Base-by-base conservation (phyloP, 2,888 invertebrate genomes). In the Macrophya annulata region DNA sequence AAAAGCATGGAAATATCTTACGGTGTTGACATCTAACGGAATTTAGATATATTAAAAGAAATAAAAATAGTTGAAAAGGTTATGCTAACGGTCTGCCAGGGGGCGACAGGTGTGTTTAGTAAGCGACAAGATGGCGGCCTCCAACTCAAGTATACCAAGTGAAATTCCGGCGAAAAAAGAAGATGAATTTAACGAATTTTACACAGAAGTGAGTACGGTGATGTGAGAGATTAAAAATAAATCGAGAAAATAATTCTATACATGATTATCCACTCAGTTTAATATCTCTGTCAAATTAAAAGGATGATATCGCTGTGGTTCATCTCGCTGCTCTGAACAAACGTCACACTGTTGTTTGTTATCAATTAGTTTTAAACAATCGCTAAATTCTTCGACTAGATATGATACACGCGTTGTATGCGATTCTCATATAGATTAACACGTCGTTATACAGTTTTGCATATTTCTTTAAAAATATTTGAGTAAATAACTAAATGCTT, bases 171-270 rank as follows among this genome's bases (percentile, higher is more conserved):
- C 93, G 89, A 93, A 94, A 86, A 96, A 96, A 91, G 96, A 95
- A 88, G 96, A 96, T 90, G 96, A 96, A 87, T 98, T 98, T 92
- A 96, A 97, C 90, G 96, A 96, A 89, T 98, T 97, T 94, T 98
- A 97, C 92, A 95, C 96, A 10, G 98, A 98, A 96, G 98, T 97
- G 95, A 94, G 94, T 94, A 85, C n/a, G 6, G 68, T 51, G 12
- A 68, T 31, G 68, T 68, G n/a, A 83, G 17, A 10, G 43, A 55
- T 55, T 71, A 25, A 15, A 17, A 68, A 37, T 68, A 68, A 68
- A 6, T 0, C 15, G 12, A 8, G 31, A 15, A 62, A 15, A 25
- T 84, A 51, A 25, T 72, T 74, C 21, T 21, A n/a, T n/a, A 37
- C n/a, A 51, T 25, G 21, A 12, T 40, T 59, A n/a, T 9, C 21